Base-by-base conservation (phyloP, 1,140 invertebrate species). In the Drosophila nigrodunni region DNA sequence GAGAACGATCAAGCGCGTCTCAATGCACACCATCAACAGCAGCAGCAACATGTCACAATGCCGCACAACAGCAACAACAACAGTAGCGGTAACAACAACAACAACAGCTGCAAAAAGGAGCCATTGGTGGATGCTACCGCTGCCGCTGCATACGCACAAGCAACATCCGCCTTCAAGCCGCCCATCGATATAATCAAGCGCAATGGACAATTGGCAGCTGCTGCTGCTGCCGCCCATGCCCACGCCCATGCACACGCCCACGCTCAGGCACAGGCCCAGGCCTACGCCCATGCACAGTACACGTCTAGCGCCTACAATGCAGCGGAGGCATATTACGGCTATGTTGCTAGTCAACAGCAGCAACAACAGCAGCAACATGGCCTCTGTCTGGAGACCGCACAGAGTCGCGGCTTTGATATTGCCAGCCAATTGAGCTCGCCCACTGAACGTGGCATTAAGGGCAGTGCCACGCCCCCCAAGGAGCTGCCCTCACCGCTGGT, bases 81-180 rank as follows among this genome's bases (percentile, higher is more conserved):
- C 13, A 50, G 1, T 30, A 52, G 8, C 39, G 43, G 8, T 21
- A 50, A 37, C 13, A 43, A n/a, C 21, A 70, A 70, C 61, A 54
- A 1, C 60, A 47, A 1, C 46, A 52, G 1, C 66, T 39, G 1
- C 66, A 61, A 74, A 54, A 74, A 74, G 46, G 70, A 59, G 5
- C 6, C 10, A 30, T 37, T 13, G 58, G 78, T 61, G 10, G 37
- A 37, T 7, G 47, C 57, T 15, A 41, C 68, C 9, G 54, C 55
- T 13, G 66, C 66, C 1, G 50, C 55, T 3, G 49, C 55, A 41
- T 54, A 73, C 77, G 64, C 95, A 1, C 94, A 94, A 2, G 94
- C 95, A 25, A 94, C 95, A 18, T 97, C 96, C 0, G 96, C 96
- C 0, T 97, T 97, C 74, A 95, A 96, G 65, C 95, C 95, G 11